Percentiles rank a stretch among this genome's conserved stretches.
These are phyloP conservation scores for Pseudomyrmex gracilis DNA, from an alignment of 1,140 invertebrate genomes.

Conservation along the genomic window DNA sequence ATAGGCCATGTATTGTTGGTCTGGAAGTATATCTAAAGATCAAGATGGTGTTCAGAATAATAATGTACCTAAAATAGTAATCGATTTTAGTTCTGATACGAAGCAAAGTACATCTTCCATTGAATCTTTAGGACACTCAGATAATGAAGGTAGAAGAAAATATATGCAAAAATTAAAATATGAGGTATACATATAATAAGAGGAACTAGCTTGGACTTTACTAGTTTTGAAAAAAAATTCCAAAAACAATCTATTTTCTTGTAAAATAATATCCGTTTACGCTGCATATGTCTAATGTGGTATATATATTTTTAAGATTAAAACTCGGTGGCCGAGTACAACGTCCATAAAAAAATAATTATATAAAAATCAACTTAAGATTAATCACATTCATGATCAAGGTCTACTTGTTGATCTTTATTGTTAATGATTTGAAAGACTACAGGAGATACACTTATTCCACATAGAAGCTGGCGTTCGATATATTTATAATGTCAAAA, in stretches of 20 bases:
- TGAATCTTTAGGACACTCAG: slow-evolving; percentile 71
- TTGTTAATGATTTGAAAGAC: slow-evolving; percentile 52
- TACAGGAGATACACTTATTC: slow-evolving; percentile 63
- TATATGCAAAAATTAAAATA: slow-evolving; percentile 29
- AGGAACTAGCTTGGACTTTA: background rate
- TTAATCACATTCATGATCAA: background rate
- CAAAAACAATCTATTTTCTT: background rate
- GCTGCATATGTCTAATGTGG: background rate
- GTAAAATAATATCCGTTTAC: background rate
- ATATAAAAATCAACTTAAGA: too few species aligned
- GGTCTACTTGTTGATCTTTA: slow-evolving; percentile 19
- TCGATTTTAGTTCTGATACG: slow-evolving; percentile 55
- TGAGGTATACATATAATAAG: slow-evolving; percentile 45
- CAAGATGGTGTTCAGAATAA: background rate
- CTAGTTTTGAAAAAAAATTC: too few species aligned
- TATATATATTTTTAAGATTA: slow-evolving; percentile 57
- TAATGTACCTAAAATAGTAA: slow-evolving; percentile 47
- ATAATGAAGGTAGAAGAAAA: slow-evolving; percentile 60
- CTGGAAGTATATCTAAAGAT: background rate
- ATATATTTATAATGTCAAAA: slow-evolving; percentile 28
- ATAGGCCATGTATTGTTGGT: slow-evolving; percentile 61
- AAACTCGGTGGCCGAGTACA: slow-evolving; percentile 67
- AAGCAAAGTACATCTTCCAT: slow-evolving; percentile 71
- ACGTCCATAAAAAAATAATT: slow-evolving; percentile 29
- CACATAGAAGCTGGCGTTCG: slow-evolving; percentile 26